phyloP scores from a whole-genome alignment of 2,888 invertebrate genomes.

The Dascillus cervinus region DNA sequence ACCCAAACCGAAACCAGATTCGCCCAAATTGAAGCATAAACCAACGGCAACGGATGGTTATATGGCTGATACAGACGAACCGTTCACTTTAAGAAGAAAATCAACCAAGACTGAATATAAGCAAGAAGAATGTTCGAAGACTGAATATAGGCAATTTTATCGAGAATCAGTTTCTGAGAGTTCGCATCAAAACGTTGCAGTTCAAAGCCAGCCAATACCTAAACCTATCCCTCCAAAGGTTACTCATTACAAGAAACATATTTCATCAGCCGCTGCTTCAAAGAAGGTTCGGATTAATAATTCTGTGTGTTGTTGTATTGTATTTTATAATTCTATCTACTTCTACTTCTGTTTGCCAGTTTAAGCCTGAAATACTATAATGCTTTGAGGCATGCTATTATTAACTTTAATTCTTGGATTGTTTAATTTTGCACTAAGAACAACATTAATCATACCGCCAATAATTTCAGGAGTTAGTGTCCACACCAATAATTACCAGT shows the following conservation, averaged over 20 bases:
- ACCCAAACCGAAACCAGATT: constrained; percentile 40
- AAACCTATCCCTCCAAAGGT: constrained; percentile 26
- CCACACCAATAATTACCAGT: constrained; percentile 46
- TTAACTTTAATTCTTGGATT: no score
- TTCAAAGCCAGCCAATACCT: constrained; percentile 12
- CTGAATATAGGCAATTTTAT: constrained; percentile 30
- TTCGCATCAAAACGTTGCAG: constrained; percentile 25
- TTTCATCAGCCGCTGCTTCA: constrained; percentile 29
- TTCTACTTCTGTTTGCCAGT: no score
- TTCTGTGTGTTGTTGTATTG: no score
- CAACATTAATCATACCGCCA: neutral
- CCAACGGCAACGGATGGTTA: constrained; percentile 50
- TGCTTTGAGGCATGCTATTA: no score
- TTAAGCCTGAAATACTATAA: no score
- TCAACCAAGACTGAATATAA: constrained; percentile 30
- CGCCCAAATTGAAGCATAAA: constrained; percentile 48
- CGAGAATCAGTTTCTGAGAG: constrained; percentile 30
- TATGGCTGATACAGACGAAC: constrained; percentile 64
- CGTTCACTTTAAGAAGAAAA: constrained; percentile 35
- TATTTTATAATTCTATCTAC: no score
- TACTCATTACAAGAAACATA: constrained; percentile 37
- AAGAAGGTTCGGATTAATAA: constrained; percentile 37
- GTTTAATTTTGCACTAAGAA: no score
- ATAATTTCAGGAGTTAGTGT: constrained; percentile 46
- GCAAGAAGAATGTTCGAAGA: constrained; percentile 29